These are phyloP conservation scores for Pristionchus pacificus DNA, from an alignment of 1,140 invertebrate genomes.

Conservation along the genomic window DNA sequence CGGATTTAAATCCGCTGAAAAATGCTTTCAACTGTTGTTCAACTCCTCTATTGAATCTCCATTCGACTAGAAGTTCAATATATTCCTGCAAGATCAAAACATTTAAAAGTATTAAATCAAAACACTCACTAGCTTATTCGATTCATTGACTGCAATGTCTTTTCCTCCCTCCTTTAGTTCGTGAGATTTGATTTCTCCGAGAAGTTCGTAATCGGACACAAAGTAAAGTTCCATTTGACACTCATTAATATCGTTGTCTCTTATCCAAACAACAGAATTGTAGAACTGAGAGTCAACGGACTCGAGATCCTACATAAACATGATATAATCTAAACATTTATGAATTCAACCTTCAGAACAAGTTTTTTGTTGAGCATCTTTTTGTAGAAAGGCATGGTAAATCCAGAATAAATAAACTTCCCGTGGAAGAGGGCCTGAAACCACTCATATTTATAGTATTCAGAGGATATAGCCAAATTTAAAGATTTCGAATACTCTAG, in stretches of 20 bases:
- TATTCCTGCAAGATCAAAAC: too few relatives aligned
- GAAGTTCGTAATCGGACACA: constrained; percentile 92
- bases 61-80: constrained; percentile 86
- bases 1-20: constrained; percentile 81
- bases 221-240: constrained; percentile 88
- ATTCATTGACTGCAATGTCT: constrained; percentile 77
- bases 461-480: constrained; percentile 38
- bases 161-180: constrained; percentile 79
- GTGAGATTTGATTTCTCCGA: constrained; percentile 72
- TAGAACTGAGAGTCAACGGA: constrained; percentile 98
- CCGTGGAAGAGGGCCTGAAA: constrained; percentile 88
- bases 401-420: constrained; percentile 96
- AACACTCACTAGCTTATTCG: constrained; percentile 82
- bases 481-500: not conserved
- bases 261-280: constrained; percentile 80
- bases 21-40: constrained; percentile 90
- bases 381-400: constrained; percentile 99
- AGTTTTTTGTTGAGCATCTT: constrained; percentile 97
- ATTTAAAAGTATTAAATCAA: too few relatives aligned
- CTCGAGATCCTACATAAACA: constrained; percentile 74
- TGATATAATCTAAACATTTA: not conserved
- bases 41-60: constrained; percentile 88
- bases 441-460: too few relatives aligned
- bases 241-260: constrained; percentile 57
- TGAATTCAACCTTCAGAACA: constrained; percentile 70